Evolutionary conservation across 2,888 invertebrate genomes (phyloP).

Genomic region (Chrysotoxum bicinctum): DNA sequence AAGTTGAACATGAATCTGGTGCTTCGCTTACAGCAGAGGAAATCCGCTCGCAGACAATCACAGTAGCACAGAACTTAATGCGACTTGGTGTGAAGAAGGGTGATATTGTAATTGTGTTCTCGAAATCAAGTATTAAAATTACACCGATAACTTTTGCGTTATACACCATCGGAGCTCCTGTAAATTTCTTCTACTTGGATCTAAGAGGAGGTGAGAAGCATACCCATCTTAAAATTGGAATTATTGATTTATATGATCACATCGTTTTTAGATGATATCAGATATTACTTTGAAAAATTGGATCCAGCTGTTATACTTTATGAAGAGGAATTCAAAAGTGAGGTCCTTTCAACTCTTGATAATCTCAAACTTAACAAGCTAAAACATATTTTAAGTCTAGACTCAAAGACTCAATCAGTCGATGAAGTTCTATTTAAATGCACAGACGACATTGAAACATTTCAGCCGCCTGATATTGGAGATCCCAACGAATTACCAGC

Average conservation of each 20-base stretch:
- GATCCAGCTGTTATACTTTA: slow-evolving; percentile 70
- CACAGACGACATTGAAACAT: neutral
- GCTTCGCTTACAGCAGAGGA: slow-evolving; percentile 26
- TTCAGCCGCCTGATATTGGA: neutral
- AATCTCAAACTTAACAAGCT: slow-evolving; percentile 22
- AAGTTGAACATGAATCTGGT: slow-evolving; percentile 55
- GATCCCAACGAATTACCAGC: slow-evolving; percentile 18
- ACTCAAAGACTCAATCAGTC: neutral
- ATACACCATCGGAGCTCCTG: slow-evolving; percentile 60
- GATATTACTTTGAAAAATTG: slow-evolving; percentile 29
- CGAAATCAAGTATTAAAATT: slow-evolving; percentile 52
- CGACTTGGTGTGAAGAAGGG: slow-evolving; percentile 61
- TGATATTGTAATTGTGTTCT: slow-evolving; percentile 68
- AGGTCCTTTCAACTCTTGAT: slow-evolving; percentile 38
- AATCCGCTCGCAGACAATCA: slow-evolving; percentile 53
- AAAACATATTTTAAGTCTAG: slow-evolving; percentile 36
- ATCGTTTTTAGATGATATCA: slow-evolving; percentile 53
- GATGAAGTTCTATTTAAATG: slow-evolving; percentile 24
- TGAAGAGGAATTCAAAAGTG: slow-evolving; percentile 50
- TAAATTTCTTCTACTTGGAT: slow-evolving; percentile 72
- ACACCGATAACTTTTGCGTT: slow-evolving; percentile 70
- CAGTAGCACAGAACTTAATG: slow-evolving; percentile 39
- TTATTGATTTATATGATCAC: neutral
- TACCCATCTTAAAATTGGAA: neutral
- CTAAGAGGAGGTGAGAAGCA: slow-evolving; percentile 58